A percentile compares a stretch with the other conserved stretches of the same genome.
Evolutionary conservation across 1,140 invertebrate species (phyloP).

Genomic region (Lepidurus packardi): DNA sequence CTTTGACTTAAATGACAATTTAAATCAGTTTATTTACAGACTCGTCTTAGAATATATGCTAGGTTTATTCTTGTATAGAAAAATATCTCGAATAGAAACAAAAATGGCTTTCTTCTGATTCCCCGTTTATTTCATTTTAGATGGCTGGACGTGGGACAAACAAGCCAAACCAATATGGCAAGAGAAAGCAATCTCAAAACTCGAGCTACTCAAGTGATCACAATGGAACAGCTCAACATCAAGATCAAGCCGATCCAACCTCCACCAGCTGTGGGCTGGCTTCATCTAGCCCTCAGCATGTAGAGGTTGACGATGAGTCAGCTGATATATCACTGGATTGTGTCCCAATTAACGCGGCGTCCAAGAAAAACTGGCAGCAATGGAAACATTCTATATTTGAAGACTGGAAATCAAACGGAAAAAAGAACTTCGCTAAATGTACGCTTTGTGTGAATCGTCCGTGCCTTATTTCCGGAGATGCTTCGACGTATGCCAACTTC

Average conservation of each 20-base stretch:
- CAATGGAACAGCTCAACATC: no score
- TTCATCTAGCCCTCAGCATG: neutral
- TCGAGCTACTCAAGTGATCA: no score
- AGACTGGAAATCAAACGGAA: neutral
- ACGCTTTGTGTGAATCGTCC: neutral
- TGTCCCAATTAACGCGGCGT: neutral
- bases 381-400: neutral
- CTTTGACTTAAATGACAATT: neutral
- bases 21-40: neutral
- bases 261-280: neutral
- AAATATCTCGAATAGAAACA: neutral
- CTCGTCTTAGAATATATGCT: neutral
- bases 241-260: neutral
- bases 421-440: neutral
- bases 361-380: neutral
- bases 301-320: neutral
- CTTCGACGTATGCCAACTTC: neutral
- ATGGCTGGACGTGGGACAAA: neutral
- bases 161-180: neutral
- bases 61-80: neutral
- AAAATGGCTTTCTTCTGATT: neutral
- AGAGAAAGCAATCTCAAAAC: neutral
- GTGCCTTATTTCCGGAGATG: neutral
- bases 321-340: neutral
- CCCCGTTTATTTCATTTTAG: neutral